A percentile compares a stretch with the other conserved stretches of the same genome.
phyloP scores from a whole-genome alignment of 2,113 vertebrate genomes.

The Hippocampus zosterae region DNA sequence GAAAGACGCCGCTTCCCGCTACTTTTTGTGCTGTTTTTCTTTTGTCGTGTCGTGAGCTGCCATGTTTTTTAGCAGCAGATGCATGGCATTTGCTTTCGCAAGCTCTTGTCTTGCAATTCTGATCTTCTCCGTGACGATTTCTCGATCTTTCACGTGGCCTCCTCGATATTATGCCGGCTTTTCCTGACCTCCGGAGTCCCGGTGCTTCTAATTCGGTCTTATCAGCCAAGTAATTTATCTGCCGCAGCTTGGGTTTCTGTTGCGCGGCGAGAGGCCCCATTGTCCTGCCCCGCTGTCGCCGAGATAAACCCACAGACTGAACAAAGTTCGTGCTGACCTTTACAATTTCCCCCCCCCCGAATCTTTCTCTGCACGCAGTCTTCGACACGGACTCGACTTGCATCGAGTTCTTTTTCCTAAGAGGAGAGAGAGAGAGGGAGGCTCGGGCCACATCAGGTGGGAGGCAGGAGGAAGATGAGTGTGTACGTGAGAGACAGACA shows the following conservation, averaged over 20 bases:
- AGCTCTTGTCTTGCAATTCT: slow-evolving; percentile 28
- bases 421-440: slow-evolving; percentile 26
- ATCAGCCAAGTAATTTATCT: slow-evolving; percentile 88
- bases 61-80: not conserved
- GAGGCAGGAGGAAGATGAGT: slow-evolving; percentile 69
- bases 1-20: not conserved
- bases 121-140: slow-evolving; percentile 44
- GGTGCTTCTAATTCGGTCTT: slow-evolving; percentile 84
- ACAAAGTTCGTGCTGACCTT: slow-evolving; percentile 95
- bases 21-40: not conserved
- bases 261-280: slow-evolving; percentile 83
- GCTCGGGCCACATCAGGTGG: slow-evolving; percentile 64
- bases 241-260: slow-evolving; percentile 93
- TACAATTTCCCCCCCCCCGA: slow-evolving; percentile 79
- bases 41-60: not conserved
- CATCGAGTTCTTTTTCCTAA: slow-evolving; percentile 79
- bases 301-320: slow-evolving; percentile 98
- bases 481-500: slow-evolving; percentile 67
- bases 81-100: slow-evolving; percentile 27
- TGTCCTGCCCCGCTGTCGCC: slow-evolving; percentile 88
- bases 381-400: slow-evolving; percentile 48
- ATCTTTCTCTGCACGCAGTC: slow-evolving; percentile 79
- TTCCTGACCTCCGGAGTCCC: slow-evolving; percentile 78
- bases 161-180: slow-evolving; percentile 36
- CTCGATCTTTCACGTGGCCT: slow-evolving; percentile 48